Percentiles rank a stretch among this genome's conserved stretches.
phyloP scores from a whole-genome alignment of 2,888 invertebrate species.

The Branchipolynoe longqiensis region DNA sequence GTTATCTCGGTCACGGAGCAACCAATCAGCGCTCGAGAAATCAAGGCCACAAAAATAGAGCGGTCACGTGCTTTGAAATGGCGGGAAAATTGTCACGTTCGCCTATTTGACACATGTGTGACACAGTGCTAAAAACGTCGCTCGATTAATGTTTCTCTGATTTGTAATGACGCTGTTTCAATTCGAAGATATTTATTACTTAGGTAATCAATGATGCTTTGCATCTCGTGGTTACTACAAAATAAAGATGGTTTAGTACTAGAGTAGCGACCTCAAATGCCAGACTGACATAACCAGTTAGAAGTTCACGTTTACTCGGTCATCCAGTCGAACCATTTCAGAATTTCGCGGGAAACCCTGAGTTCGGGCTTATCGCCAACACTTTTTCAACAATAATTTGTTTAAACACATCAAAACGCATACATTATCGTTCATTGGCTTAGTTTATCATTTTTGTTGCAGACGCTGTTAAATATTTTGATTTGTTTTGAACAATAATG shows the following conservation, averaged over 20 bases:
- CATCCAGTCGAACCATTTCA: neutral
- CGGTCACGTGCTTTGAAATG: neutral
- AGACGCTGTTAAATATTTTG: no score
- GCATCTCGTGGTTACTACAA: no score
- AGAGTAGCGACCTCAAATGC: neutral
- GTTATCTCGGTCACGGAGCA: neutral
- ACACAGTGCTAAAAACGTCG: no score
- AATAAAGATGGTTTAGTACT: neutral
- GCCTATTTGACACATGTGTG: no score
- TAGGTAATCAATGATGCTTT: neutral
- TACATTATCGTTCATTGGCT: no score
- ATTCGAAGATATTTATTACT: neutral
- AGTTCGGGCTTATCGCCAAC: no score
- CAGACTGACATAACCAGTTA: no score
- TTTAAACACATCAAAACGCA: no score
- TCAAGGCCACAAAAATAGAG: neutral
- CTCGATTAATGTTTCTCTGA: neutral
- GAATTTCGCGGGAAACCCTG: slow-evolving; percentile 38
- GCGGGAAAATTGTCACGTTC: neutral
- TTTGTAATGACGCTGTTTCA: neutral
- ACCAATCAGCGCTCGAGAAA: slow-evolving; percentile 3
- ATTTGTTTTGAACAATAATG: no score
- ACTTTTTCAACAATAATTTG: no score
- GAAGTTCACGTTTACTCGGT: neutral
- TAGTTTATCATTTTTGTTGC: no score